phyloP scores from a whole-genome alignment of 2,113 vertebrate genomes.

The Porphyrio hochstetteri region DNA sequence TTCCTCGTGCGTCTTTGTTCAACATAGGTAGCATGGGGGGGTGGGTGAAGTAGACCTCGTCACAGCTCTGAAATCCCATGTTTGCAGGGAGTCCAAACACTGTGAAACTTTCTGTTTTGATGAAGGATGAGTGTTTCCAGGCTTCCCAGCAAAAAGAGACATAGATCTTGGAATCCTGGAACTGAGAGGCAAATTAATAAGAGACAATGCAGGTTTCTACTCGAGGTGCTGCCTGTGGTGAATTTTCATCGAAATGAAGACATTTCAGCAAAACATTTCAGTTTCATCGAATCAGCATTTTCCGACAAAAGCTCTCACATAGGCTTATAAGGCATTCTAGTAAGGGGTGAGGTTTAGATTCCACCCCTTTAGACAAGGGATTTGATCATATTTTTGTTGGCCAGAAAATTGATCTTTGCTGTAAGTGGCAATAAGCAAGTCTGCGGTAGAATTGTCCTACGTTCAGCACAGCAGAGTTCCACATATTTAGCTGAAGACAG shows the following conservation, averaged over 20 bases:
- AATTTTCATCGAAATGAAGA: slow-evolving; percentile 21
- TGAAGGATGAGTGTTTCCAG: neutral
- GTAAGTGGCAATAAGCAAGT: neutral
- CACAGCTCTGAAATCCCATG: neutral
- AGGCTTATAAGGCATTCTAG: slow-evolving; percentile 21
- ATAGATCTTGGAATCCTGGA: neutral
- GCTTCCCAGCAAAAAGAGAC: neutral
- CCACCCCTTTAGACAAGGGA: neutral
- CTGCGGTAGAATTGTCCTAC: neutral
- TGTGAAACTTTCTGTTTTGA: neutral
- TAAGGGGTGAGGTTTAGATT: neutral
- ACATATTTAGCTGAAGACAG: neutral
- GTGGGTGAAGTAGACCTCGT: neutral
- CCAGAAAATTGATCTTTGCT: neutral
- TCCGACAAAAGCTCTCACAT: neutral
- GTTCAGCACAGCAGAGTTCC: neutral
- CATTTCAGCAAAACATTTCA: slow-evolving; percentile 52
- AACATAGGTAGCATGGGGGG: neutral
- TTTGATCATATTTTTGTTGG: neutral
- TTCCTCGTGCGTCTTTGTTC: neutral
- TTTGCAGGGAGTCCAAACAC: neutral
- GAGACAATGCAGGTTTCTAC: neutral
- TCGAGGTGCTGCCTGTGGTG: neutral
- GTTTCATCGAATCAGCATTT: slow-evolving; percentile 60
- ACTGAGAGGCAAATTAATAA: neutral